Percentiles rank a stretch among this genome's conserved stretches.
These are phyloP conservation scores for Drosophila aldrichi DNA, from an alignment of 2,888 invertebrate genomes.

Conservation along the genomic window DNA sequence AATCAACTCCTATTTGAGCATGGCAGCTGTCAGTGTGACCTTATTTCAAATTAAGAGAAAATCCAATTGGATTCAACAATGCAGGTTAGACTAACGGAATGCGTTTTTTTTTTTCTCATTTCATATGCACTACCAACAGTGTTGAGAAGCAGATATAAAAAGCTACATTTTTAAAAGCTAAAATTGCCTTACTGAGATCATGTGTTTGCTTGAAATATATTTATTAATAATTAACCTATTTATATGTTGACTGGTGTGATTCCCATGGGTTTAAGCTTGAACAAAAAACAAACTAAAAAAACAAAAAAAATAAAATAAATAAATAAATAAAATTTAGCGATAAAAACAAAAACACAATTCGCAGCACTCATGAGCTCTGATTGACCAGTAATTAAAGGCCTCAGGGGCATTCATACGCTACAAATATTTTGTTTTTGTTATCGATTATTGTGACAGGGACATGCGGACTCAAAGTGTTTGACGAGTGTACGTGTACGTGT, in stretches of 20 bases:
- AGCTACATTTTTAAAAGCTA: not conserved
- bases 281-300: not conserved
- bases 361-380: conserved; percentile 9
- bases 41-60: not conserved
- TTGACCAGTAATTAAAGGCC: conserved; percentile 11
- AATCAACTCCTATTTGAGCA: conserved; percentile 6
- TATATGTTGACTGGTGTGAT: not conserved
- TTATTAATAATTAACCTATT: not conserved
- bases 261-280: not conserved
- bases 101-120: not conserved
- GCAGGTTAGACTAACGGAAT: not conserved
- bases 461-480: conserved; percentile 13
- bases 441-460: conserved; percentile 43
- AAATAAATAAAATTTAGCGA: not conserved
- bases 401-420: conserved; percentile 8
- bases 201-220: no score
- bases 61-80: conserved; percentile 6
- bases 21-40: conserved; percentile 6
- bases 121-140: not conserved
- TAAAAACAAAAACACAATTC: not conserved
- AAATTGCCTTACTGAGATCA: not conserved
- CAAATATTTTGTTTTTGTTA: conserved; percentile 7
- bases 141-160: not conserved
- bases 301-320: no score
- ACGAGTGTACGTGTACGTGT: not conserved